phyloP scores from a whole-genome alignment of 2,888 invertebrate species.

The Fragum fragum region DNA sequence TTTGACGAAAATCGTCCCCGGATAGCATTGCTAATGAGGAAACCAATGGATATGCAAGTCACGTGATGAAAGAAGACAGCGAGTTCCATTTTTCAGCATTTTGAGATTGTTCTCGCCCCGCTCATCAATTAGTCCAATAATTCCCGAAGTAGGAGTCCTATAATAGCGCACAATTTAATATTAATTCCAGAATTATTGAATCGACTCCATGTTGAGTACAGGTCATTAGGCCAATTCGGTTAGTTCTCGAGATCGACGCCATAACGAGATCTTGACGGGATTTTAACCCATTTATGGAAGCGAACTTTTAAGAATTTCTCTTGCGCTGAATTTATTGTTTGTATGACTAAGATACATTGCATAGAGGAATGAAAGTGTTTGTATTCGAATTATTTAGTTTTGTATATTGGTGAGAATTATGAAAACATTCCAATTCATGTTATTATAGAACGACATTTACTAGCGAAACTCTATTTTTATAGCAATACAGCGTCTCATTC shows the following conservation, averaged over 20 bases:
- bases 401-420: too few relatives aligned
- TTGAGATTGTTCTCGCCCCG: conserved; percentile 10
- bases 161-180: conserved; percentile 55
- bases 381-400: too few relatives aligned
- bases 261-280: conserved; percentile 32
- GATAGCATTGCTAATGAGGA: not conserved
- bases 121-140: conserved; percentile 48
- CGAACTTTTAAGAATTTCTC: not conserved
- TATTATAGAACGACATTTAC: too few relatives aligned
- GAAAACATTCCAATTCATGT: too few relatives aligned
- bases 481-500: too few relatives aligned
- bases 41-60: not conserved
- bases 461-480: too few relatives aligned
- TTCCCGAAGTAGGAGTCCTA: conserved; percentile 34
- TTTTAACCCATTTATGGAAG: not conserved
- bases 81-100: conserved; percentile 31
- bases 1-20: too few relatives aligned
- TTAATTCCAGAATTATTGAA: conserved; percentile 57
- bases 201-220: conserved; percentile 34
- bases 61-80: conserved; percentile 2
- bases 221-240: conserved; percentile 58
- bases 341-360: too few relatives aligned
- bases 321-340: too few relatives aligned
- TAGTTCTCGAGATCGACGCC: conserved; percentile 31
- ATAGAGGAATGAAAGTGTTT: too few relatives aligned